Evolutionary conservation across 2,797 vertebrate species (phyloP).

Genomic region (Etheostoma perlongum): DNA sequence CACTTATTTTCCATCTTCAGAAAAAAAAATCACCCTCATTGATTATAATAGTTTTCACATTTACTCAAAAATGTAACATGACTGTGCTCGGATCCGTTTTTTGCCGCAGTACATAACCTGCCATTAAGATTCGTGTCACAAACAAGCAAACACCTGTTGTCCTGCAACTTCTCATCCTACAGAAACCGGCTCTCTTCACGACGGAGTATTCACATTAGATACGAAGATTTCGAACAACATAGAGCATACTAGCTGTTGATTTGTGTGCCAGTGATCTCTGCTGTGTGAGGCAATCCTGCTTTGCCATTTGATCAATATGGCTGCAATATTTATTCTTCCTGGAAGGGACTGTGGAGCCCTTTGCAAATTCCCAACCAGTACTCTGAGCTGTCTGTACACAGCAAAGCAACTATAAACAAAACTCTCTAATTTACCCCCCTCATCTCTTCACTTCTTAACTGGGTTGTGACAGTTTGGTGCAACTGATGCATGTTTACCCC

Average conservation of each 20-base stretch:
- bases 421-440: not conserved
- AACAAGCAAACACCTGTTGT: constrained; percentile 70
- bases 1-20: constrained; percentile 27
- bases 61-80: not conserved
- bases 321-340: constrained; percentile 75
- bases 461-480: constrained; percentile 16
- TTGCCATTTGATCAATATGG: constrained; percentile 77
- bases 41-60: constrained; percentile 26
- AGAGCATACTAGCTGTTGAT: constrained; percentile 46
- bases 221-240: constrained; percentile 34
- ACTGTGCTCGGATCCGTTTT: not conserved
- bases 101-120: constrained; percentile 15
- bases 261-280: constrained; percentile 61
- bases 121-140: constrained; percentile 49
- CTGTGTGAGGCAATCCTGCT: constrained; percentile 67
- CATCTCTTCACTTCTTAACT: constrained; percentile 17
- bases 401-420: constrained; percentile 46
- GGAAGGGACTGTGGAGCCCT: constrained; percentile 53
- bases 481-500: constrained; percentile 9
- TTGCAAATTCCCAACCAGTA: constrained; percentile 56
- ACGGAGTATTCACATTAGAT: constrained; percentile 8
- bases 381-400: constrained; percentile 38
- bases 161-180: constrained; percentile 1
- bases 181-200: constrained; percentile 5
- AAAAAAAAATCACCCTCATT: not conserved